Conservation (phyloP, 1,140 invertebrate genomes). For the Drosophila azteca region DNA sequence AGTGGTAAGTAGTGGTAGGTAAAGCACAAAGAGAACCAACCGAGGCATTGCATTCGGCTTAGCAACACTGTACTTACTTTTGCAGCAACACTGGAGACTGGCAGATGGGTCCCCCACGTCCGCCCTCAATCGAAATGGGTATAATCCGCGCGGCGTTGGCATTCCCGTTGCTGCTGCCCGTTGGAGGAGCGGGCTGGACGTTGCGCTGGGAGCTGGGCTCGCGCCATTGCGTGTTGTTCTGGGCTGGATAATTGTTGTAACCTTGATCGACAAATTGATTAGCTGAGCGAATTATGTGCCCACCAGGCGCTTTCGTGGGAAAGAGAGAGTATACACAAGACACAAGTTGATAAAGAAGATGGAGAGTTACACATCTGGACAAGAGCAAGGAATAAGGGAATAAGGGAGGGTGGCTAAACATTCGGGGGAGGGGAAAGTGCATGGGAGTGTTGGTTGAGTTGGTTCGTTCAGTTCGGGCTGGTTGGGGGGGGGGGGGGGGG, state of each 20-base stretch:
- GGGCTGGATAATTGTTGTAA: conserved; percentile 74
- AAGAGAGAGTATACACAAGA: conserved; percentile 80
- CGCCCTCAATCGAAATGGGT: conserved; percentile 73
- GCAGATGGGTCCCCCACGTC: conserved; percentile 73
- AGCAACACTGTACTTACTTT: conserved; percentile 69
- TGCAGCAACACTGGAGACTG: conserved; percentile 77
- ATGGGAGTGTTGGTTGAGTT: conserved; percentile 8
- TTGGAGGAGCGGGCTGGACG: conserved; percentile 45
- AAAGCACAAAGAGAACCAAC: conserved; percentile 57
- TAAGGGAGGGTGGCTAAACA: conserved; percentile 7
- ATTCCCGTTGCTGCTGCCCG: conserved; percentile 57
- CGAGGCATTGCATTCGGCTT: background rate
- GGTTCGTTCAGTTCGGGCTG: background rate
- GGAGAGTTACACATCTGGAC: conserved; percentile 63
- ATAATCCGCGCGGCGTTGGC: conserved; percentile 69
- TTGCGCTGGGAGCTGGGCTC: conserved; percentile 52
- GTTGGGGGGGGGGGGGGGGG: too few species aligned
- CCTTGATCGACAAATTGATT: conserved; percentile 84
- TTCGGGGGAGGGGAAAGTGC: conserved; percentile 43
- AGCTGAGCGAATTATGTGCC: conserved; percentile 81
- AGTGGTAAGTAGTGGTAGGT: too few species aligned
- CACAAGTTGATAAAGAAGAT: conserved; percentile 66
- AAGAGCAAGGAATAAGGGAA: conserved; percentile 25
- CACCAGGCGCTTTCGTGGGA: conserved; percentile 78
- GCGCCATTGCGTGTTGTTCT: conserved; percentile 13